phyloP scores from a whole-genome alignment of 2,888 invertebrate species.

The Piscicola geometra region DNA sequence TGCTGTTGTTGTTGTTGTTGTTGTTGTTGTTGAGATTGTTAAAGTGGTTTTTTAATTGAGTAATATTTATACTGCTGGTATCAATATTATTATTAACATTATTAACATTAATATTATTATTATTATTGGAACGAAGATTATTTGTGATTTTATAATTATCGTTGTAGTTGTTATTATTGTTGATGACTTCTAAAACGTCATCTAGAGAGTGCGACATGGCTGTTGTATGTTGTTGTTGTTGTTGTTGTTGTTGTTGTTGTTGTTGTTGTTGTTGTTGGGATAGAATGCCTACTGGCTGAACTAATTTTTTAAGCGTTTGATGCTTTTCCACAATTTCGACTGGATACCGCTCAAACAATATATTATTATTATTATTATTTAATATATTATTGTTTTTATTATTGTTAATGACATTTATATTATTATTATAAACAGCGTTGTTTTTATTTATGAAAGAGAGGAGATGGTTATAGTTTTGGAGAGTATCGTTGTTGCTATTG shows the following conservation, averaged over 20 bases:
- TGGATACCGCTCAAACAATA: too few species aligned
- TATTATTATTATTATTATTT: not conserved
- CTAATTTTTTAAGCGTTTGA: too few species aligned
- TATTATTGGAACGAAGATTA: slow-evolving; percentile 8
- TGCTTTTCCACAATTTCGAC: too few species aligned
- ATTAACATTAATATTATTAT: not conserved
- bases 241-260: not conserved
- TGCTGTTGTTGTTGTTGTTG: not conserved
- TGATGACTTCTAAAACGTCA: slow-evolving; percentile 8
- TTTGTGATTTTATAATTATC: not conserved
- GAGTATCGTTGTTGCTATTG: not conserved
- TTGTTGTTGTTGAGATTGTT: not conserved
- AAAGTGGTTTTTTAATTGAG: not conserved
- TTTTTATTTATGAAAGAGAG: not conserved
- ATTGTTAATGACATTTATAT: too few species aligned
- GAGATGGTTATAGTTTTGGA: not conserved
- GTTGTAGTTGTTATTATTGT: not conserved
- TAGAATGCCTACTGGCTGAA: too few species aligned
- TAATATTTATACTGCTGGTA: not conserved
- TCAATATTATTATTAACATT: not conserved
- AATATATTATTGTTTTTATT: not conserved
- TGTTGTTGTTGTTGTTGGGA: not conserved
- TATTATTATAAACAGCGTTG: too few species aligned
- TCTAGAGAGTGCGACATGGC: not conserved
- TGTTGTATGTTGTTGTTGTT: not conserved